A percentile compares a stretch with the other conserved stretches of the same genome.
These are phyloP conservation scores for Hippoglossus hippoglossus DNA, from an alignment of 2,797 vertebrate species.

Conservation along the genomic window DNA sequence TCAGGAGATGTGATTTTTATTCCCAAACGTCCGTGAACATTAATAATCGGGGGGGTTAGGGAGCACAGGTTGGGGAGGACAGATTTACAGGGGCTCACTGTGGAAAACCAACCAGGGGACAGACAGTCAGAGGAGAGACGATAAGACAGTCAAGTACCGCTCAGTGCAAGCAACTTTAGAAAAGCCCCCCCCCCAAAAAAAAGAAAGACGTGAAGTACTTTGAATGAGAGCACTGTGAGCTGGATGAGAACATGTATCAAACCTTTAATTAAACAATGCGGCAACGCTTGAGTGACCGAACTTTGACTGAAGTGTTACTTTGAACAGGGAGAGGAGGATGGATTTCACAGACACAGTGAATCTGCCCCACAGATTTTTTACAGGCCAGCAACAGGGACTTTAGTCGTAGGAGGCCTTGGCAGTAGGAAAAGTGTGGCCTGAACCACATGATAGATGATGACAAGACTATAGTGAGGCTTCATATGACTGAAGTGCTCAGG, in stretches of 20 bases:
- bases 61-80: constrained; percentile 38
- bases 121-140: constrained; percentile 13
- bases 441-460: constrained; percentile 52
- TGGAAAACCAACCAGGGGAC: constrained; percentile 6
- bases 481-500: constrained; percentile 27
- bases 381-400: constrained; percentile 33
- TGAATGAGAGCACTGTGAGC: neutral
- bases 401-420: constrained; percentile 49
- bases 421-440: constrained; percentile 31
- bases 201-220: constrained; percentile 12
- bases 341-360: constrained; percentile 56
- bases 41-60: constrained; percentile 58
- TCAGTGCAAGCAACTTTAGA: constrained; percentile 24
- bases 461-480: constrained; percentile 27
- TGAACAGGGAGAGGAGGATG: constrained; percentile 54
- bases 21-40: constrained; percentile 62
- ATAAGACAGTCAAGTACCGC: constrained; percentile 9
- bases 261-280: constrained; percentile 25
- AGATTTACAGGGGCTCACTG: constrained; percentile 40
- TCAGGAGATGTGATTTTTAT: constrained; percentile 65
- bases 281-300: constrained; percentile 7
- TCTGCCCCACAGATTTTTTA: constrained; percentile 66
- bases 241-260: constrained; percentile 27
- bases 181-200: constrained; percentile 1
- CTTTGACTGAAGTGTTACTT: constrained; percentile 45